Base-by-base conservation (phyloP, 2,797 vertebrate genomes). In the Perdix hodgsoniae region DNA sequence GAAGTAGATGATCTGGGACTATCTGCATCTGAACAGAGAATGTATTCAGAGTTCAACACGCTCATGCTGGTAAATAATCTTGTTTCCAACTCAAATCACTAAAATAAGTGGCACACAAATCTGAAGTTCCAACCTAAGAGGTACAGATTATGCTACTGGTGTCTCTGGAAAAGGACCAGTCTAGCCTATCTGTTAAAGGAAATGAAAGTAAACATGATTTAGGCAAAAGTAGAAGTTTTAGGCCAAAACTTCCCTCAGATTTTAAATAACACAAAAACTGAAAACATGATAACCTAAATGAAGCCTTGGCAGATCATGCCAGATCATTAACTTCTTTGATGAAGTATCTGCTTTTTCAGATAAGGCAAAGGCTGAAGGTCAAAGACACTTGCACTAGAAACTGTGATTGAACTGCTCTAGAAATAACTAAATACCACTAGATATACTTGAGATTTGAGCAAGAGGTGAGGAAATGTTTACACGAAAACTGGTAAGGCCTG, bases 281-380 rank as follows among this genome's bases (percentile, higher is more conserved):
- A 39, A 52, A 29, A 49, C 33, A 31, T 31, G 35, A 49, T 14
- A 52, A 22, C 26, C 24, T 57, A 45, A 81, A 33, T 27, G 71
- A 81, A 26, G 49, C 42, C 54, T 79, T 23, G 37, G 61, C 33
- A 75, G 40, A 52, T 91, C 54, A 83, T 92, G 50, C 15, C 65
- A 75, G 49, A 39, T 27, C 16, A 14, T 70, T 75, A 31, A 47
- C 31, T 60, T 65, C 19, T 59, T 67, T 80, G 69, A 45, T 78
- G 69, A 87, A 74, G 15, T 29, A 18, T 42, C 76, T 27, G 17
- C 39, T 87, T 92, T 91, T 75, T 54, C 65, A 63, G 22, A 27
- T 13, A 65, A 74, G 40, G 27, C 40, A 61, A 85, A 89, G 49
- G 31, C 65, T 54, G n/a, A 82, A 57, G 54, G 26, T 50, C 2